Conservation (phyloP, 92 coral and sea anemone species). For the Scolanthus callimorphus region DNA sequence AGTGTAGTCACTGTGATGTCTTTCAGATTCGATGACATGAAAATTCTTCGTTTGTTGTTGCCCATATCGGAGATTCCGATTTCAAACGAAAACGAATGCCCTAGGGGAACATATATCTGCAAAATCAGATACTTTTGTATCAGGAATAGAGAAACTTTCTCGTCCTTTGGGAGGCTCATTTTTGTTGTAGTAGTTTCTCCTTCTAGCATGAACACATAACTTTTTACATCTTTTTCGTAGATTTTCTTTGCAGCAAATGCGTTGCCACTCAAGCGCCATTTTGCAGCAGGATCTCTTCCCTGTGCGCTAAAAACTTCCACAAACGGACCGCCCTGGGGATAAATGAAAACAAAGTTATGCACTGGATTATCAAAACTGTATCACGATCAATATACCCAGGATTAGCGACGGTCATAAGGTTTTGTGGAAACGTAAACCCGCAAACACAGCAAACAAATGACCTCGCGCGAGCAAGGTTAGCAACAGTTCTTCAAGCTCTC, state of each 20-base stretch:
- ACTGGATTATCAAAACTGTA: too few relatives aligned
- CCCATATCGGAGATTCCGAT: slow-evolving; percentile 83
- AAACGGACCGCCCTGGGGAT: slow-evolving; percentile 76
- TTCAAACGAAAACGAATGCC: slow-evolving; percentile 95
- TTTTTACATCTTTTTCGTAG: slow-evolving; percentile 92
- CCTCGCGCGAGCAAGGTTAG: slow-evolving; percentile 8
- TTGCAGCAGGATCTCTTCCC: slow-evolving; percentile 90
- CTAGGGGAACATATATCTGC: slow-evolving; percentile 76
- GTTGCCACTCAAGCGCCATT: slow-evolving; percentile 86
- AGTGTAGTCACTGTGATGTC: slow-evolving; percentile 85
- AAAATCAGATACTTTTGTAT: slow-evolving; percentile 78
- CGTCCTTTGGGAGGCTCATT: slow-evolving; percentile 93
- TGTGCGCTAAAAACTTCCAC: slow-evolving; percentile 98
- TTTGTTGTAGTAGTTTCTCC: slow-evolving; percentile 96
- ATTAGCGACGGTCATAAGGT: too few relatives aligned
- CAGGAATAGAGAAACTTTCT: slow-evolving; percentile 75
- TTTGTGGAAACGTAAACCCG: too few relatives aligned
- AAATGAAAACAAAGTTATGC: neutral
- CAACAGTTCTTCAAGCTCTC: too few relatives aligned
- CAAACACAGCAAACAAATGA: neutral
- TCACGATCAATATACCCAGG: too few relatives aligned
- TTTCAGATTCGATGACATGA: slow-evolving; percentile 84
- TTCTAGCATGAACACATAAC: slow-evolving; percentile 91
- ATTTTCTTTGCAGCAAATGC: slow-evolving; percentile 71
- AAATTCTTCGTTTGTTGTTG: slow-evolving; percentile 80